Base-by-base conservation (phyloP, 1,140 invertebrate genomes). In the Megathymus violae region DNA sequence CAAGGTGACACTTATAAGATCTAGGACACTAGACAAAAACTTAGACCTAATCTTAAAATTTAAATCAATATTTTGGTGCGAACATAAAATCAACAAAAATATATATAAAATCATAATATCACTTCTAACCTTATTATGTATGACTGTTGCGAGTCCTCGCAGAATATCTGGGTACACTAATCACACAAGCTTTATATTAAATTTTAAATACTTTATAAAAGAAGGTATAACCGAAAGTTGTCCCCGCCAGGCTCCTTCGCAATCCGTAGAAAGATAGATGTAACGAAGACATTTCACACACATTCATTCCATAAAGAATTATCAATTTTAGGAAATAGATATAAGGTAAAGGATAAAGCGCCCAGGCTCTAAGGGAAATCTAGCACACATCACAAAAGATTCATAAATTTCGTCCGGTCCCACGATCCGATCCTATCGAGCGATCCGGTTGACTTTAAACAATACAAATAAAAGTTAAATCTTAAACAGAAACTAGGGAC, bases 241-340 rank as follows among this genome's bases (percentile, higher is more conserved):
- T 50, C 44, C 44, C 80, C 77, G 68, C 76, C 79, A 71, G 73
- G 70, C 72, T 44, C 22, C 64, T 51, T 59, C 63, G 56, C 61
- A 62, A 67, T 61, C 58, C 58, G 14, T 58, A 68, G 58, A 67
- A 58, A 58, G 47, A 66, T 40, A 58, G 56, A 25, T 63, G 43
- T 16, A 50, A 47, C 62, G 48, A 65, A 48, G 44, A 67, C 25
- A 22, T 41, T 54, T 62, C 74, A 78, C 76, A 82, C 82, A 81
- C 84, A 85, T 86, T 82, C 82, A 88, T 89, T 86, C 82, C 84
- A 88, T 85, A 85, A 87, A 85, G 70, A 85, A 88, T 85, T 86
- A 78, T 70, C 76, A 76, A 67, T 68, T 71, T 67, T 68, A 69
- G 79, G 74, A 77, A 61, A 83, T 80, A 83, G 75, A 80, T 78